phyloP scores from a whole-genome alignment of 92 coral and sea anemone species.

The Plumapathes pennacea region DNA sequence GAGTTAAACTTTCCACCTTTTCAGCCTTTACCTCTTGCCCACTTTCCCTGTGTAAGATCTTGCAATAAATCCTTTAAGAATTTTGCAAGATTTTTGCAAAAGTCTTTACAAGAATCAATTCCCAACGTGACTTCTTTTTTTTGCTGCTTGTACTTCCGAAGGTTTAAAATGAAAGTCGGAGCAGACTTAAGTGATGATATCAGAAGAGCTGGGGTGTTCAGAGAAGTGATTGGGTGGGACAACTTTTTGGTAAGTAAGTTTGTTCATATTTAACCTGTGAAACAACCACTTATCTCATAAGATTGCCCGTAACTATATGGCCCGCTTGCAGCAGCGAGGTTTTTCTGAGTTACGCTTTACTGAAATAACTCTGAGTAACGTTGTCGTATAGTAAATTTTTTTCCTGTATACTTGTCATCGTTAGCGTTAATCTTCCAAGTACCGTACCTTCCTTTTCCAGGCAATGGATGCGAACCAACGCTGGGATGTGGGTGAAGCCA shows the following conservation, averaged over 20 bases:
- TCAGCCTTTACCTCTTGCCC: no score
- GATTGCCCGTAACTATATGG: no score
- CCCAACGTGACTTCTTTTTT: background rate
- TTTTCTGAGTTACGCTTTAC: no score
- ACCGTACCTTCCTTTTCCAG: no score
- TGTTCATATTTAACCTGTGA: background rate
- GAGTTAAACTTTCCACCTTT: background rate
- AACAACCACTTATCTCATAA: no score
- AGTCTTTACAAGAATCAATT: no score
- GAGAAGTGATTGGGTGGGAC: slow-evolving; percentile 85
- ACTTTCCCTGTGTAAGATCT: no score
- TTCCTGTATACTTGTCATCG: background rate
- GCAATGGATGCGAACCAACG: slow-evolving; percentile 98
- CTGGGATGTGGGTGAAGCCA: slow-evolving; percentile 89
- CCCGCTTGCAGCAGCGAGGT: no score
- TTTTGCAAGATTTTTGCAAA: no score
- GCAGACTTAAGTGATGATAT: slow-evolving; percentile 74
- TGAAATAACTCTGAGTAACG: no score
- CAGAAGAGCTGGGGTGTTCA: slow-evolving; percentile 75
- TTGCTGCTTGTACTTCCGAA: background rate
- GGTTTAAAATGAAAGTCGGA: slow-evolving; percentile 98
- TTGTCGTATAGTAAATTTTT: background rate
- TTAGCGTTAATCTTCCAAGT: no score
- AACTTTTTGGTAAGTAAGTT: slow-evolving; percentile 63
- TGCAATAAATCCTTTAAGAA: no score